Evolutionary conservation across 1,140 invertebrate genomes (phyloP), one percentile per base, ranked within the genome.

Genomic region (Epicauta chinensis): DNA sequence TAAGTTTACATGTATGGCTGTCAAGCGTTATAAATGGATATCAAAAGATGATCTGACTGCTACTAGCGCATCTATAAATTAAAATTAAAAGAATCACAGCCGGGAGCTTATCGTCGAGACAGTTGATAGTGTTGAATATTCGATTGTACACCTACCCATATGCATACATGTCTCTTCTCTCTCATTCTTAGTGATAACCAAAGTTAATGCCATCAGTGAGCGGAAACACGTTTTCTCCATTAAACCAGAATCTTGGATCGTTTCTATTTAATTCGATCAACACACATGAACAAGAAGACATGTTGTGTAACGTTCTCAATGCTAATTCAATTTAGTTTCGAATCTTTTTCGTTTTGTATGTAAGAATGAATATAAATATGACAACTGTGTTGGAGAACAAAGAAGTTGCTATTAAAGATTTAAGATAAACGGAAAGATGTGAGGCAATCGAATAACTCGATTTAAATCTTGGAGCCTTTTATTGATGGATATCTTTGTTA

Each of bases 141-240:
- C 45, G n/a, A 34, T 47, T 37, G 45, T 37, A 38, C 34, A 47
- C 35, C 32, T 47, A 47, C 45, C 30, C 45, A 12, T 23, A 23
- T n/a, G n/a, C 23, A 23, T 7, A 23, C 23, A 7, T 23, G 7
- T 23, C 23, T 23, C 7, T 23, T 23, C 23, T 23, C 4, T 3
- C 7, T 23, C 23, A 5, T 23, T 9, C 10, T 14, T 23, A 14
- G 31, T 47, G 45, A 47, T 47, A 47, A 47, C 32, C 45, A 35
- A 47, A 47, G 45, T 47, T 47, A 47, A 47, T 47, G 35, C 38
- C 45, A 47, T 47, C 45, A 29, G 38, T 37, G 45, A 46, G 34
- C 45, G 45, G 45, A 47, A 47, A 47, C 45, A 47, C 45, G 45
- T 47, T 47, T 47, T 47, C 45, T 47, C 45, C 45, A 47, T 47